Evolutionary conservation across 1,140 invertebrate genomes (phyloP).

Genomic region (Papilio aristodemus): DNA sequence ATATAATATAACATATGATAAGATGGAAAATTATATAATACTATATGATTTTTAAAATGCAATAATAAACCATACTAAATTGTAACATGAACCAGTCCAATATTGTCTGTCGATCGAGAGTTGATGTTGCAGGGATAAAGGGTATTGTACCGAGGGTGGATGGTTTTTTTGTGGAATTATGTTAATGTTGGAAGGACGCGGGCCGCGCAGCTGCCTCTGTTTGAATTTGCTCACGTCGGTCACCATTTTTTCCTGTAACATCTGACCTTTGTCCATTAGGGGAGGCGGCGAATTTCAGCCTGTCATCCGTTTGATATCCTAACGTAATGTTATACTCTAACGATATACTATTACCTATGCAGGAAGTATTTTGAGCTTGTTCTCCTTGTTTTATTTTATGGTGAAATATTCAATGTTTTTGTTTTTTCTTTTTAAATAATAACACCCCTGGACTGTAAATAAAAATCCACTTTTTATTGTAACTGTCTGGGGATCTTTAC

Average conservation of each 20-base stretch:
- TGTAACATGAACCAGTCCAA: conserved; percentile 54
- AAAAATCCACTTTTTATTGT: too few relatives aligned
- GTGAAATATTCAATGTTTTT: too few relatives aligned
- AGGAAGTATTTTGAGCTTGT: too few relatives aligned
- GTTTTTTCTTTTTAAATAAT: too few relatives aligned
- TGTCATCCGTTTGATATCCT: conserved; percentile 32
- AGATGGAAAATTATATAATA: too few relatives aligned
- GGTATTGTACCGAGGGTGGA: conserved; percentile 53
- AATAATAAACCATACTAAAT: too few relatives aligned
- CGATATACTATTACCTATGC: too few relatives aligned
- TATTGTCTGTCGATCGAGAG: conserved; percentile 60
- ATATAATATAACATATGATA: too few relatives aligned
- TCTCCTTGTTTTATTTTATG: too few relatives aligned
- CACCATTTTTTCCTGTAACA: conserved; percentile 36
- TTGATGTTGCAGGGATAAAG: conserved; percentile 59
- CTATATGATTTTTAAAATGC: too few relatives aligned
- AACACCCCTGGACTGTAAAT: too few relatives aligned
- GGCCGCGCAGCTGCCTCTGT: conserved; percentile 64
- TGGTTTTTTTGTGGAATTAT: conserved; percentile 73
- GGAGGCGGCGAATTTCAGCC: conserved; percentile 29
- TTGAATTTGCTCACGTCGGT: conserved; percentile 60
- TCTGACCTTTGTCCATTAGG: conserved; percentile 37
- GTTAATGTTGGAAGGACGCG: conserved; percentile 68
- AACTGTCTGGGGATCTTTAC: too few relatives aligned
- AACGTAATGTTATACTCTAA: not conserved